A percentile compares a stretch with the other conserved stretches of the same genome.
phyloP scores from a whole-genome alignment of 92 coral and sea anemone genomes.

The Porites rus region DNA sequence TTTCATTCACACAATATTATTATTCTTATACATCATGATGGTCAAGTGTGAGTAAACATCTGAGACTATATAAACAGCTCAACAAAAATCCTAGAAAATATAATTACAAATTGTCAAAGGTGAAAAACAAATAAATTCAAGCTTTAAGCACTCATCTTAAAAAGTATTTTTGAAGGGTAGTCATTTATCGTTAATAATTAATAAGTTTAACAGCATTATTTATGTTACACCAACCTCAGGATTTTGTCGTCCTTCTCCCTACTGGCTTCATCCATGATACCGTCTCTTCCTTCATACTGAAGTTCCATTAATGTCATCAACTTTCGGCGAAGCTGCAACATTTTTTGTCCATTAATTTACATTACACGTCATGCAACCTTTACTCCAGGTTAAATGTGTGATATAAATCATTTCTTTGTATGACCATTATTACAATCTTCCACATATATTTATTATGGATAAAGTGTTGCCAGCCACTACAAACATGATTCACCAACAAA shows the following conservation, averaged over 20 bases:
- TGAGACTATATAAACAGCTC: too few species aligned
- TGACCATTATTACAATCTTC: too few species aligned
- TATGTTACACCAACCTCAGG: neutral
- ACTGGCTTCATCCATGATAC: slow-evolving; percentile 77
- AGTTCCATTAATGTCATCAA: slow-evolving; percentile 81
- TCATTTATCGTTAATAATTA: slow-evolving; percentile 19
- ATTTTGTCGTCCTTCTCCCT: neutral
- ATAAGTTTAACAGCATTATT: neutral
- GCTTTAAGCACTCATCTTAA: too few species aligned
- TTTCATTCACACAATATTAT: too few species aligned
- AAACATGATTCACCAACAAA: neutral
- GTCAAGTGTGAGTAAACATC: too few species aligned
- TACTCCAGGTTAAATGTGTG: too few species aligned
- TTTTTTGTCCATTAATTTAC: slow-evolving; percentile 57
- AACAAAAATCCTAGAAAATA: too few species aligned
- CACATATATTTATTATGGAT: neutral
- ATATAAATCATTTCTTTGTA: too few species aligned
- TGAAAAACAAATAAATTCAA: too few species aligned
- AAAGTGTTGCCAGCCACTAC: neutral
- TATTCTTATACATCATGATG: too few species aligned
- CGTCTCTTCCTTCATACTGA: slow-evolving; percentile 90
- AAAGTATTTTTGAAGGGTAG: neutral
- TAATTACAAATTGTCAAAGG: too few species aligned
- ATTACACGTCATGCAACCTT: neutral
- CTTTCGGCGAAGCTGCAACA: slow-evolving; percentile 85